Percentiles rank a stretch among this genome's conserved stretches.
Evolutionary conservation across 92 coral and sea anemone genomes (phyloP).

Genomic region (Umimayanthus chanpuru): DNA sequence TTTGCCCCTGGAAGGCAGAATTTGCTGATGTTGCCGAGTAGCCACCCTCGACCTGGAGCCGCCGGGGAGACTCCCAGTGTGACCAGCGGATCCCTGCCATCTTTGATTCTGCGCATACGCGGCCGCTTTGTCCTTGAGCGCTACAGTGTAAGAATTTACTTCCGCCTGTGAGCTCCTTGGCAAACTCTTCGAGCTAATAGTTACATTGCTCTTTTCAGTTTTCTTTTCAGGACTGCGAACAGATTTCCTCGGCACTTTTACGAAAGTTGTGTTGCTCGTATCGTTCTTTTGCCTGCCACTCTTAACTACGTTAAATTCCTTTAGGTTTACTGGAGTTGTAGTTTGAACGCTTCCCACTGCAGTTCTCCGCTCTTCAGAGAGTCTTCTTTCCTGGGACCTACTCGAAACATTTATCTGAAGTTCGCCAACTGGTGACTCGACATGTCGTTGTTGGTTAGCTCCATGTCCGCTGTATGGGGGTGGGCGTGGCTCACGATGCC

Average conservation of each 20-base stretch:
- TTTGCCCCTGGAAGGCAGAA: conserved; percentile 36
- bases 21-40: conserved; percentile 21
- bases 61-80: neutral
- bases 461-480: conserved; percentile 21
- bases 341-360: conserved; percentile 71
- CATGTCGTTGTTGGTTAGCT: neutral
- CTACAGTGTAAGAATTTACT: neutral
- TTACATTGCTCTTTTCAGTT: conserved; percentile 37
- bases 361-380: conserved; percentile 40
- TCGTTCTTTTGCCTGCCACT: conserved; percentile 19
- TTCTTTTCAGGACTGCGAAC: conserved; percentile 18
- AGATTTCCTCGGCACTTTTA: conserved; percentile 32
- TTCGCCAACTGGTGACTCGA: conserved; percentile 17
- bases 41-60: conserved; percentile 9
- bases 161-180: conserved; percentile 39
- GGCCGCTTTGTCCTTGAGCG: conserved; percentile 1
- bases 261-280: conserved; percentile 4
- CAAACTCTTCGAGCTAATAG: conserved; percentile 49
- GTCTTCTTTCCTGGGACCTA: conserved; percentile 24
- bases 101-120: conserved; percentile 8
- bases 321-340: conserved; percentile 77
- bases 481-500: conserved; percentile 8
- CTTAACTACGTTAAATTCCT: conserved; percentile 60
- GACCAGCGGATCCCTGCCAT: neutral
- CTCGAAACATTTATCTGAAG: conserved; percentile 24